Evolutionary conservation across 2,888 invertebrate species (phyloP).

Genomic region (Congeria kusceri): DNA sequence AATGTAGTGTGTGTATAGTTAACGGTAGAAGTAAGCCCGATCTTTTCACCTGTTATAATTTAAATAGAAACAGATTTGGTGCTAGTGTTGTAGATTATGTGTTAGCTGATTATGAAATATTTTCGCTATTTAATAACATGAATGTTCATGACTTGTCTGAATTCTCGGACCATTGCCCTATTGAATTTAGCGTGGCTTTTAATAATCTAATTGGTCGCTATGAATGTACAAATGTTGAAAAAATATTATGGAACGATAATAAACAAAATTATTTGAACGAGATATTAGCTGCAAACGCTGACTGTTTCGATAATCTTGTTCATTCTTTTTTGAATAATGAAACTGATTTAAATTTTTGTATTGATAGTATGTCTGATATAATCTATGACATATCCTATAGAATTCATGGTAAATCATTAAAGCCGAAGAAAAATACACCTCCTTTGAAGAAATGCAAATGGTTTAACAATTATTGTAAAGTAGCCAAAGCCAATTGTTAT

Average conservation of each 20-base stretch:
- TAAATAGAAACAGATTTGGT: conserved; percentile 4
- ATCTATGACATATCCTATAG: conserved; percentile 6
- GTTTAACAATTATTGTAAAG: conserved; percentile 6
- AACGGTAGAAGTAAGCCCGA: conserved; percentile 10
- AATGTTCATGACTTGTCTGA: conserved; percentile 3
- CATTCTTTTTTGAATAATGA: background rate
- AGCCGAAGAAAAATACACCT: background rate
- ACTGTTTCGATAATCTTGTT: conserved; percentile 6
- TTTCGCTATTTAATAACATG: background rate
- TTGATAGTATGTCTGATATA: background rate
- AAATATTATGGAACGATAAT: conserved; percentile 1
- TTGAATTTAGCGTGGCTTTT: background rate
- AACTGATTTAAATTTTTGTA: conserved; percentile 10
- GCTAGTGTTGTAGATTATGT: conserved; percentile 10
- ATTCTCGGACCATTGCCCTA: conserved; percentile 4
- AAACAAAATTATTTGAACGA: background rate
- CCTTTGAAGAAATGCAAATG: conserved; percentile 1
- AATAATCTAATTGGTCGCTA: background rate
- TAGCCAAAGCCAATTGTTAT: conserved; percentile 1
- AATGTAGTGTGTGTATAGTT: conserved; percentile 13
- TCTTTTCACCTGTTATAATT: background rate
- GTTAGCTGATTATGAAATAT: background rate
- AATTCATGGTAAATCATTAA: background rate
- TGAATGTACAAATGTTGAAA: background rate
- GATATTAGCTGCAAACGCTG: background rate